Percentiles rank a stretch among this genome's conserved stretches.
These are phyloP conservation scores for Lutjanus campechanus DNA, from an alignment of 2,797 vertebrate genomes.

Conservation along the genomic window DNA sequence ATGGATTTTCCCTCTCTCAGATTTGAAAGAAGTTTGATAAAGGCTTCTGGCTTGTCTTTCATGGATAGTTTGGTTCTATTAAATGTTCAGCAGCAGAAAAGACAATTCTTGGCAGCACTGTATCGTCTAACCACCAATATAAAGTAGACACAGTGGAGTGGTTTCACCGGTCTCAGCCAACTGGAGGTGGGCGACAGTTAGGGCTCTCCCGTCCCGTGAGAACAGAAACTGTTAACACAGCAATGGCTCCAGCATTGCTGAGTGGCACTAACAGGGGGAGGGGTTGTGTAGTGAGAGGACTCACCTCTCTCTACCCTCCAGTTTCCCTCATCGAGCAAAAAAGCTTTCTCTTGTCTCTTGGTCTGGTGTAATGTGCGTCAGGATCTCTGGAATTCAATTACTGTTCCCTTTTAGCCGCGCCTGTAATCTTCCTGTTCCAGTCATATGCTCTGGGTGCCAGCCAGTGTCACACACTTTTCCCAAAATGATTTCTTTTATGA, in stretches of 20 bases:
- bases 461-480: slow-evolving; percentile 76
- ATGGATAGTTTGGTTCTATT: slow-evolving; percentile 77
- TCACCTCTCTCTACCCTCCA: slow-evolving; percentile 83
- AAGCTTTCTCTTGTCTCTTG: slow-evolving; percentile 87
- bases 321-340: slow-evolving; percentile 83
- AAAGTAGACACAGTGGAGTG: slow-evolving; percentile 81
- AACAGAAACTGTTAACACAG: slow-evolving; percentile 85
- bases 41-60: slow-evolving; percentile 68
- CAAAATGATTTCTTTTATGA: slow-evolving; percentile 81
- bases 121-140: slow-evolving; percentile 73
- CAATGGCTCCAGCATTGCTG: slow-evolving; percentile 83
- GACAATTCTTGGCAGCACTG: slow-evolving; percentile 65
- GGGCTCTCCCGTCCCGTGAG: slow-evolving; percentile 84
- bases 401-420: slow-evolving; percentile 82
- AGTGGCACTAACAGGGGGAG: slow-evolving; percentile 80
- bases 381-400: slow-evolving; percentile 87
- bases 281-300: slow-evolving; percentile 74
- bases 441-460: slow-evolving; percentile 80
- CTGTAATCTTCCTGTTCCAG: slow-evolving; percentile 82
- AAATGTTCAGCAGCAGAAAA: slow-evolving; percentile 75
- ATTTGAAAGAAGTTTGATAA: slow-evolving; percentile 66
- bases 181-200: slow-evolving; percentile 81
- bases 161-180: slow-evolving; percentile 83
- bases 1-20: slow-evolving; percentile 57
- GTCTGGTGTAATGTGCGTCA: slow-evolving; percentile 83